These are phyloP conservation scores for Beaufortia kweichowensis DNA, from an alignment of 2,113 vertebrate genomes.

Conservation along the genomic window DNA sequence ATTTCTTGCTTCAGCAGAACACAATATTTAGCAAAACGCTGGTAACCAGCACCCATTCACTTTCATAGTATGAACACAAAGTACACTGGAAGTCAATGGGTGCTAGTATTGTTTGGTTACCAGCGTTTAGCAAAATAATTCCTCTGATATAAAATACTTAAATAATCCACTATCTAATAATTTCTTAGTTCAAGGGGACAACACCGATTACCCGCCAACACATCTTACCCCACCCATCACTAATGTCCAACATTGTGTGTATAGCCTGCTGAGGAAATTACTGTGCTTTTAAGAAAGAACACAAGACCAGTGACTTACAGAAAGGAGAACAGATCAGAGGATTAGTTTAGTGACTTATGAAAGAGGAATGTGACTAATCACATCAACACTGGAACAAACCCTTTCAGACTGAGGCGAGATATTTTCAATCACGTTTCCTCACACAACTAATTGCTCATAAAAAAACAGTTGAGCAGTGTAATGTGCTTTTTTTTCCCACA, in stretches of 20 bases:
- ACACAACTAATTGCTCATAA: not conserved
- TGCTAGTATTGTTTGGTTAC: too few species aligned
- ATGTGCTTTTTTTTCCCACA: not conserved
- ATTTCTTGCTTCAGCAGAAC: too few species aligned
- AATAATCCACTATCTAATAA: too few species aligned
- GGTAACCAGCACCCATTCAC: too few species aligned
- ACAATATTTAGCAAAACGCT: too few species aligned
- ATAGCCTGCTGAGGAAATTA: too few species aligned
- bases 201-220: too few species aligned
- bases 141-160: too few species aligned
- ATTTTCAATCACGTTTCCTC: not conserved
- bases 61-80: too few species aligned
- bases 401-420: conserved; percentile 1
- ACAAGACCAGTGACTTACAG: not conserved
- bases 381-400: not conserved
- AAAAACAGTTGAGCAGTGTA: not conserved
- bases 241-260: not conserved
- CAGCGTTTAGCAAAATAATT: too few species aligned
- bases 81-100: too few species aligned
- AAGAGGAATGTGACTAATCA: conserved; percentile 24
- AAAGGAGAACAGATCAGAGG: conserved; percentile 3
- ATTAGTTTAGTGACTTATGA: not conserved
- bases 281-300: not conserved
- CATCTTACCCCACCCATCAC: not conserved
- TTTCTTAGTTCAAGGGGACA: too few species aligned